Base-by-base conservation (phyloP, 2,888 invertebrate species). In the Drosophila anomelani region DNA sequence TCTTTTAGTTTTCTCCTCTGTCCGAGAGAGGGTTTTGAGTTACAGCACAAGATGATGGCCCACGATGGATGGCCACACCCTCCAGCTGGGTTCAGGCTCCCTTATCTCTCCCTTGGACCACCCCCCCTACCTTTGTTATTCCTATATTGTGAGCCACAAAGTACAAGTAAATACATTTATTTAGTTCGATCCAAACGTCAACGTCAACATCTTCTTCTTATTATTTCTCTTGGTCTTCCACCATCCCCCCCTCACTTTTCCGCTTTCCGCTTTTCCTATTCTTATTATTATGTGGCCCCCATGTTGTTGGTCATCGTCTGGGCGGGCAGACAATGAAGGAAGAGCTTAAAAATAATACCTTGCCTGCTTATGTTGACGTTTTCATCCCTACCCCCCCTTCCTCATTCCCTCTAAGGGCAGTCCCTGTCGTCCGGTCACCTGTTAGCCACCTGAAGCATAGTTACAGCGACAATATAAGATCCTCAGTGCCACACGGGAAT, bases 341-440 rank as follows among this genome's bases (percentile, higher is more conserved):
- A 85, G 87, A 85, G 85, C 85, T 86, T 86, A 87, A 85, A 87
- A 87, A 81, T 86, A 86, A 87, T 87, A 86, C 85, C 83, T 79
- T 86, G 85, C 76, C 80, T 85, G 83, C 85, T 85, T 85, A 85
- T 85, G 81, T 81, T 81, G 81, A 78, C 85, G 84, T 75, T 84
- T 80, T 74, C 77, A 72, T 77, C 61, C 39, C 66, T 2, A 23
- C 23, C 4, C 26, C 26, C 26, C 4, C 5, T 26, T 38, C 71
- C 17, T 9, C 17, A 5, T 12, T 0, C 41, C 17, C 4, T 4
- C 34, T 2, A 4, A 12, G 12, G 34, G 1, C 41, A 4, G 12
- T 1, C 44, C 44, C 20, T 20, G 20, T 20, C 15, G 23, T 44
- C 74, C 39, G 55, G 56, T 55, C 69, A 61, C 53, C 64, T 66